A percentile compares a stretch with the other conserved stretches of the same genome.
These are phyloP conservation scores for Yponomeuta plumbellus DNA, from an alignment of 2,888 invertebrate species.

Conservation along the genomic window DNA sequence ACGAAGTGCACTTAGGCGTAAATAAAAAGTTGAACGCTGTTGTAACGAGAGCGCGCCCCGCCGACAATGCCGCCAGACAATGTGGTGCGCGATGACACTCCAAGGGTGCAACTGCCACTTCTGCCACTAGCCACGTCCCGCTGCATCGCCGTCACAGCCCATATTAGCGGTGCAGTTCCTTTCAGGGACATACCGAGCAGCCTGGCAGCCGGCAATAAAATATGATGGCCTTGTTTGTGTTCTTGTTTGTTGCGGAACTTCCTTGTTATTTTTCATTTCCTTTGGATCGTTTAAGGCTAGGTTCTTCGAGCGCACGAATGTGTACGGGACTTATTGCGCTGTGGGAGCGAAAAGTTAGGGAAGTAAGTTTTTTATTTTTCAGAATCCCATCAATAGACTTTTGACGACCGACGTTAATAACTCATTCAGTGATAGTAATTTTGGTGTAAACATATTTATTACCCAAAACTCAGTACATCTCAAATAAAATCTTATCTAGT, in stretches of 20 bases:
- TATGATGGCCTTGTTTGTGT: slow-evolving; percentile 7
- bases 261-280: slow-evolving; percentile 13
- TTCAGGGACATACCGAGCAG: slow-evolving; percentile 20
- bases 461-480: no score
- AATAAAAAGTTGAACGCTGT: slow-evolving; percentile 72
- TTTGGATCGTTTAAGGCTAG: slow-evolving; percentile 8
- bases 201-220: background rate
- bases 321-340: no score
- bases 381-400: no score
- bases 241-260: slow-evolving; percentile 17
- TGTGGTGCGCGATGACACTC: slow-evolving; percentile 61
- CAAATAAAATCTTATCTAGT: no score
- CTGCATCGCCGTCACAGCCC: slow-evolving; percentile 4
- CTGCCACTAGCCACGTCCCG: slow-evolving; percentile 43
- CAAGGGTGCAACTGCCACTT: slow-evolving; percentile 22
- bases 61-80: slow-evolving; percentile 71
- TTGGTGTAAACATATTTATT: no score
- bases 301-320: background rate
- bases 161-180: slow-evolving; percentile 36
- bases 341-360: no score
- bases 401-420: no score
- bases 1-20: slow-evolving; percentile 73
- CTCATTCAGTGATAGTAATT: no score
- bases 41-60: slow-evolving; percentile 56
- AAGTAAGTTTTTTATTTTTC: no score